A percentile compares a stretch with the other conserved stretches of the same genome.
phyloP scores from a whole-genome alignment of 2,797 vertebrate genomes.

The Staurois parvus region DNA sequence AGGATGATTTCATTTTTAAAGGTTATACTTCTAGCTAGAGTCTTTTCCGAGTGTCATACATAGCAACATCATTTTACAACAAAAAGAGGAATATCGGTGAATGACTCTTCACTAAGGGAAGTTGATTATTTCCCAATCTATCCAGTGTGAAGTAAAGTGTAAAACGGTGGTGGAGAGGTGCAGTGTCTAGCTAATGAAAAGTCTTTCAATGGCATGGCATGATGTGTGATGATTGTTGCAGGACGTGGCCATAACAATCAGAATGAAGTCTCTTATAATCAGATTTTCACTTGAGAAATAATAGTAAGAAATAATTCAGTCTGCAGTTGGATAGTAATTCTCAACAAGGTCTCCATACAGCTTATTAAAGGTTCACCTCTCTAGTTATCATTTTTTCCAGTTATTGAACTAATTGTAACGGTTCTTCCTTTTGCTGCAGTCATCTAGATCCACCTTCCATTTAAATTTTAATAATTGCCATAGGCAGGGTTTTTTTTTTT shows the following conservation, averaged over 20 bases:
- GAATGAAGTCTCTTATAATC: slow-evolving; percentile 5
- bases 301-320: neutral
- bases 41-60: slow-evolving; percentile 30
- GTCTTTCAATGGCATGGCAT: neutral
- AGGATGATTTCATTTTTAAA: slow-evolving; percentile 44
- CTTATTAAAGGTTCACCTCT: neutral
- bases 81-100: slow-evolving; percentile 21
- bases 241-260: neutral
- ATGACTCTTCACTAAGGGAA: slow-evolving; percentile 23
- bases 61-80: slow-evolving; percentile 38
- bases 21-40: slow-evolving; percentile 34
- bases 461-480: no score
- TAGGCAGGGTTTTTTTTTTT: no score
- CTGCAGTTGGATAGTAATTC: neutral
- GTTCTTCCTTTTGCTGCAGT: neutral
- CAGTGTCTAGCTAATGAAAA: slow-evolving; percentile 18
- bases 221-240: neutral
- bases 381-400: neutral
- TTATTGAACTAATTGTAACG: neutral
- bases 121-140: slow-evolving; percentile 37
- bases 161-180: neutral
- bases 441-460: no score
- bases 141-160: slow-evolving; percentile 3
- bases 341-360: neutral
- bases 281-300: neutral